phyloP scores from a whole-genome alignment of 1,140 invertebrate genomes.

The Drosophila prosaltans region DNA sequence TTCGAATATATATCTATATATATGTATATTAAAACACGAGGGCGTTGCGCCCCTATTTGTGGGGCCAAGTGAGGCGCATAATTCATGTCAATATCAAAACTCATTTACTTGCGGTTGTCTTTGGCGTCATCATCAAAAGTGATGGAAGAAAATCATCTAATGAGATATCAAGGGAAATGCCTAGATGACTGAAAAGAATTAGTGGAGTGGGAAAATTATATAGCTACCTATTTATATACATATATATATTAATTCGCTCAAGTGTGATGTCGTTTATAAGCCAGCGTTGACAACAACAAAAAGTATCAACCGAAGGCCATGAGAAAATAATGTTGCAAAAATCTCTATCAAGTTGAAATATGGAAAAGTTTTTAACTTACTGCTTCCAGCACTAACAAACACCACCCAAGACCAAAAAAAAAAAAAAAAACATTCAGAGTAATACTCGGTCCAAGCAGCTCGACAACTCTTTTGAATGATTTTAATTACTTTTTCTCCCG shows the following conservation, averaged over 20 bases:
- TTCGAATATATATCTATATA: neutral
- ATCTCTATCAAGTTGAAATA: constrained; percentile 50
- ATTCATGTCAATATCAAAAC: constrained; percentile 78
- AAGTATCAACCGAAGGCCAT: constrained; percentile 2
- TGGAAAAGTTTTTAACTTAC: constrained; percentile 39
- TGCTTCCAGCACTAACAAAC: constrained; percentile 12
- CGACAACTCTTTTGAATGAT: constrained; percentile 27
- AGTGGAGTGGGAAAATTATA: neutral
- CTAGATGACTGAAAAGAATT: constrained; percentile 5
- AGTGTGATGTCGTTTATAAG: constrained; percentile 63
- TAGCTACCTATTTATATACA: too few species aligned
- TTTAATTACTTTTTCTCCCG: constrained; percentile 67
- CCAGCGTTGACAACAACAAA: constrained; percentile 50
- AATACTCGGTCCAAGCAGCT: neutral
- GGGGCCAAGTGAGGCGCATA: constrained; percentile 63
- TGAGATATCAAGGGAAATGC: constrained; percentile 47
- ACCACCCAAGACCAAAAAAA: constrained; percentile 3
- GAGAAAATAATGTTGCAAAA: constrained; percentile 35
- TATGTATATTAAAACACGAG: constrained; percentile 43
- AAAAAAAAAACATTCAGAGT: constrained; percentile 2
- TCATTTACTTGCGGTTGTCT: constrained; percentile 76
- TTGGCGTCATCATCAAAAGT: constrained; percentile 41
- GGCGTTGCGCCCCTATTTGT: constrained; percentile 54
- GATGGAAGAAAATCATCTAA: constrained; percentile 57
- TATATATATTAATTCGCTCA: constrained; percentile 39